Evolutionary conservation across 2,113 vertebrate species (phyloP).

Genomic region (Tilapia sparmanii): DNA sequence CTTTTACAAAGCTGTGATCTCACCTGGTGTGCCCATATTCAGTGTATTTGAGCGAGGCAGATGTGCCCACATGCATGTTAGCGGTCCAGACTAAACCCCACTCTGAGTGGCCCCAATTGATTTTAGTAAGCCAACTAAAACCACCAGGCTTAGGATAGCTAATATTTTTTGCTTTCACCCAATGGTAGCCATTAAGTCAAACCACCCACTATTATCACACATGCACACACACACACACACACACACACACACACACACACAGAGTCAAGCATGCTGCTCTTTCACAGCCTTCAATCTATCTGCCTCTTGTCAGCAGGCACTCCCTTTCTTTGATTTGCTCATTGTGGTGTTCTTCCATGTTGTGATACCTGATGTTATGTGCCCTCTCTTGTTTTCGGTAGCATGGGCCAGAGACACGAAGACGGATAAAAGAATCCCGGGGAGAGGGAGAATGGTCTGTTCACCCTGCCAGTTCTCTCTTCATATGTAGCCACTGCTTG

Average conservation of each 20-base stretch:
- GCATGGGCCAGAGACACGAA: neutral
- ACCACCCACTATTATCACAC: neutral
- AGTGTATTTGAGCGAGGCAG: neutral
- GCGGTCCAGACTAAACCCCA: neutral
- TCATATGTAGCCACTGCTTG: neutral
- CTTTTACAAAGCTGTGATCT: neutral
- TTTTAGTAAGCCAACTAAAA: neutral
- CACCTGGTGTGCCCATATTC: neutral
- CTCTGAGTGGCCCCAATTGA: neutral
- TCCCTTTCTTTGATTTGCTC: constrained; percentile 19
- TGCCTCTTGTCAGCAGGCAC: neutral
- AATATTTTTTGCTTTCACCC: constrained; percentile 2
- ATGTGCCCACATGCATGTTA: neutral
- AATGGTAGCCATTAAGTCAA: neutral
- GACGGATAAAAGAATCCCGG: neutral
- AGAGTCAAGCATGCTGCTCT: neutral
- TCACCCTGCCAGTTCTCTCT: neutral
- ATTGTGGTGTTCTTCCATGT: constrained; percentile 8
- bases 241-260: neutral
- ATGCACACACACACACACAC: neutral
- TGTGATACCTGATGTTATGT: neutral
- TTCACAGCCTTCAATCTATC: neutral
- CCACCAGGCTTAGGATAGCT: neutral
- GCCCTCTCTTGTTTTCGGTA: neutral
- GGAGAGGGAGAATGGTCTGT: neutral